phyloP scores from a whole-genome alignment of 2,888 invertebrate species.

The Hirtodrosophila trivittata region DNA sequence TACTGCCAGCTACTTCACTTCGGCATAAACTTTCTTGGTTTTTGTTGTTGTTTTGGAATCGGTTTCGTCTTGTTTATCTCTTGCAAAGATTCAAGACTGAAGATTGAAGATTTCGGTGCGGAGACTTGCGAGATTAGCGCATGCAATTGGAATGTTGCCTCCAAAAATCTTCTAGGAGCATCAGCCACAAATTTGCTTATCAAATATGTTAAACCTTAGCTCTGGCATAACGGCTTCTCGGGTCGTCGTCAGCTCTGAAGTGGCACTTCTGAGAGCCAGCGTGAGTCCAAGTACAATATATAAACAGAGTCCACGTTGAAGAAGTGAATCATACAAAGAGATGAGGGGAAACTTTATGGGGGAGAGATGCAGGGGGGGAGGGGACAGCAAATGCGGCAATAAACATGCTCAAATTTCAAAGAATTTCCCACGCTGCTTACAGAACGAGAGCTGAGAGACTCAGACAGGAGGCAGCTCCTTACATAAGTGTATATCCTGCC shows the following conservation, averaged over 20 bases:
- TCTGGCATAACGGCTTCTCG: conserved; percentile 45
- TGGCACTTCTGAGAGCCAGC: conserved; percentile 37
- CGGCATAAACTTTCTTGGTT: conserved; percentile 50
- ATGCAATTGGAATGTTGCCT: conserved; percentile 54
- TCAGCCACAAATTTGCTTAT: conserved; percentile 40
- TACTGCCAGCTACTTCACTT: conserved; percentile 44
- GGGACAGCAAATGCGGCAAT: conserved; percentile 29
- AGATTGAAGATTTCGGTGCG: conserved; percentile 14
- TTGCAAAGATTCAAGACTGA: conserved; percentile 10
- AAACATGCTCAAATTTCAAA: conserved; percentile 77
- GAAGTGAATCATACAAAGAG: conserved; percentile 12
- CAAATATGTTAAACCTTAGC: conserved; percentile 36
- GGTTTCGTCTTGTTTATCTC: conserved; percentile 34
- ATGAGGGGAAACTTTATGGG: conserved; percentile 4
- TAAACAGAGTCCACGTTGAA: neutral
- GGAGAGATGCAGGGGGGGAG: neutral
- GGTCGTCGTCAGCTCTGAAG: conserved; percentile 26
- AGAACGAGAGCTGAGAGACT: neutral
- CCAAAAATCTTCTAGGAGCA: conserved; percentile 21
- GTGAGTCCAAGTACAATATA: conserved; percentile 8
- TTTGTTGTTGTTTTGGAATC: conserved; percentile 3
- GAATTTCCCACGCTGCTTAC: conserved; percentile 79
- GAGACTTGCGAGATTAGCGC: conserved; percentile 41
- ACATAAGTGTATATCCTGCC: conserved; percentile 57
- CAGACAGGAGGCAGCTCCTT: conserved; percentile 32